Evolutionary conservation across 2,888 invertebrate genomes (phyloP), one percentile per base, ranked within the genome.

Genomic region (Himalopsyche anomala): DNA sequence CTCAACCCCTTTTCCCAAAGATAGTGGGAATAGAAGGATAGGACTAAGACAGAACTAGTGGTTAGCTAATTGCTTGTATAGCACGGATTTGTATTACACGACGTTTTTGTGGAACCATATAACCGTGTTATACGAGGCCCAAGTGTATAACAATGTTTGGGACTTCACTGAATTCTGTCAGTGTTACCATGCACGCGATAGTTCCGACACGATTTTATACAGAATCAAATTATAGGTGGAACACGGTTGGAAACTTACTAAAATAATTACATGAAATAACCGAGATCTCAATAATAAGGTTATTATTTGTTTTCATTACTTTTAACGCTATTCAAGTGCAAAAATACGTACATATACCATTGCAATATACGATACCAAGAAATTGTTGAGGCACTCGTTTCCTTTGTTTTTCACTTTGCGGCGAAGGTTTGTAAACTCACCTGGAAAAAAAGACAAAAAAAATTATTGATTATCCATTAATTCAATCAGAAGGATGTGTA

Each of bases 171-270:
- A 74, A 36, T 15, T 51, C 51, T 51, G 51, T 5, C 51, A 51
- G 51, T 51, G 51, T 51, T 51, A 15, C 19, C 62, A 5, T 56
- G 55, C 87, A 87, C 87, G 85, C 87, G 86, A 87, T 62, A 84
- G 80, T 45, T 36, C 80, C 51, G 55, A 82, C 87, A 87, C 87
- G 87, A 87, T 87, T 87, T 87, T 87, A 87, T 87, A 84, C 82
- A 80, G 87, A 87, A 87, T 84, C 85, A 86, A 87, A 83, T 87
- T 83, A 82, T 45, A 80, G 55, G 17, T 38, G 74, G 51, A 81
- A 84, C 62, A 28, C 62, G 62, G 28, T 8, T 28, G 62, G 19
- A 62, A 62, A 62, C 62, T 62, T 62, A 6, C 19, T n/a, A 19
- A 62, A 62, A 62, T 19, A 62, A 62, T 62, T 62, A 62, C 62